Evolutionary conservation across 92 coral and sea anemone species (phyloP).

Genomic region (Paramuricea clavata): DNA sequence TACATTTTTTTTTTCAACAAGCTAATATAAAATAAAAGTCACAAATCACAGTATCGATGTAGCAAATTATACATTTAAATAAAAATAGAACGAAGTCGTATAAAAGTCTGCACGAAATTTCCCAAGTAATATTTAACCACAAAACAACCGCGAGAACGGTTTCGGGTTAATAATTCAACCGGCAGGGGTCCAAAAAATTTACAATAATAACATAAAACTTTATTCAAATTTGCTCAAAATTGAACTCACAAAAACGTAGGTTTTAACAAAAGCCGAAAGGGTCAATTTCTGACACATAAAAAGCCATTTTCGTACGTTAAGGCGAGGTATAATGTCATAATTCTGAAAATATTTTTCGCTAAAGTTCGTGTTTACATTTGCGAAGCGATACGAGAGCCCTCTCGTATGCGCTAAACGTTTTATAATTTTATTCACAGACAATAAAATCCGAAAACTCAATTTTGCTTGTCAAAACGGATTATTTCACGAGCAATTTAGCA

Average conservation of each 20-base stretch:
- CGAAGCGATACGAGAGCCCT: not conserved
- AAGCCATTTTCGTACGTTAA: not conserved
- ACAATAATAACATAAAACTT: not conserved
- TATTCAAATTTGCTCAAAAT: not conserved
- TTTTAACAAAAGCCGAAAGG: not conserved
- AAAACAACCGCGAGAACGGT: not conserved
- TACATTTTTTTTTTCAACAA: too few species aligned
- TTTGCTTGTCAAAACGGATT: not conserved
- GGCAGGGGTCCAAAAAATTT: not conserved
- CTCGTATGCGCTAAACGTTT: not conserved
- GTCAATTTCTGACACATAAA: not conserved
- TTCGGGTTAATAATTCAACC: not conserved
- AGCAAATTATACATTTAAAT: not conserved
- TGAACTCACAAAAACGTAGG: not conserved
- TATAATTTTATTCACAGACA: constrained; percentile 10
- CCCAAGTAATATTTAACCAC: too few species aligned
- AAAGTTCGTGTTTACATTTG: not conserved
- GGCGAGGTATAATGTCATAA: not conserved
- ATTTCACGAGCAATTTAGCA: not conserved
- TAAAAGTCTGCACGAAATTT: too few species aligned
- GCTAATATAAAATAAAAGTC: too few species aligned
- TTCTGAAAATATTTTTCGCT: not conserved
- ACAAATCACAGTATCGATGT: not conserved
- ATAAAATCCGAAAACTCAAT: not conserved
- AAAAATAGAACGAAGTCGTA: too few species aligned